Conservation (phyloP, 2,113 vertebrate species). For the Engraulis encrasicolus region DNA sequence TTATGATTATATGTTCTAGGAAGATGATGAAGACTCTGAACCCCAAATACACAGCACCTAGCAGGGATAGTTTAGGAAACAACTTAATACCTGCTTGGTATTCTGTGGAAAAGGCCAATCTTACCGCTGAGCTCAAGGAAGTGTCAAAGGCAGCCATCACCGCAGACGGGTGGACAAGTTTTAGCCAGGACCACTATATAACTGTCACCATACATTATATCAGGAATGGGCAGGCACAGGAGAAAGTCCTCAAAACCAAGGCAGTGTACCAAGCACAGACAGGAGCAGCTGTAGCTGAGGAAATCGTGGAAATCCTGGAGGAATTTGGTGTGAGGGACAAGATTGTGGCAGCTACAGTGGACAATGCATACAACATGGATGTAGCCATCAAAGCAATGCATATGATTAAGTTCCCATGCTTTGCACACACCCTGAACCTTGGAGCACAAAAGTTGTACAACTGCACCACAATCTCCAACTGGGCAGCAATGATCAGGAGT, state of each 20-base stretch:
- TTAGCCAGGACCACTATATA: not conserved
- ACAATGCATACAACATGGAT: too few relatives aligned
- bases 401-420: not conserved
- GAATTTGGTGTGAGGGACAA: too few relatives aligned
- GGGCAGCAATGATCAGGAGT: conserved; percentile 17
- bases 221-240: not conserved
- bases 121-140: conserved; percentile 7
- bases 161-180: conserved; percentile 13
- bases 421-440: conserved; percentile 25
- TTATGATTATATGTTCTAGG: too few relatives aligned
- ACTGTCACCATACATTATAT: conserved; percentile 1
- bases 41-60: conserved; percentile 9
- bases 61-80: conserved; percentile 13
- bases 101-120: conserved; percentile 10
- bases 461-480: too few relatives aligned
- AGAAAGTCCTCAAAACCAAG: conserved; percentile 22
- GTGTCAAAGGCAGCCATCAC: conserved; percentile 7
- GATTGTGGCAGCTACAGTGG: too few relatives aligned
- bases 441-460: conserved; percentile 16
- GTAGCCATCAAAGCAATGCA: not conserved
- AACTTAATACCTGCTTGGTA: conserved; percentile 6
- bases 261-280: conserved; percentile 18
- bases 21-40: too few relatives aligned
- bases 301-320: not conserved
- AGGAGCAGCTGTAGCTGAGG: not conserved